Evolutionary conservation across 2,888 invertebrate genomes (phyloP).

Genomic region (Prenolepis imparis): DNA sequence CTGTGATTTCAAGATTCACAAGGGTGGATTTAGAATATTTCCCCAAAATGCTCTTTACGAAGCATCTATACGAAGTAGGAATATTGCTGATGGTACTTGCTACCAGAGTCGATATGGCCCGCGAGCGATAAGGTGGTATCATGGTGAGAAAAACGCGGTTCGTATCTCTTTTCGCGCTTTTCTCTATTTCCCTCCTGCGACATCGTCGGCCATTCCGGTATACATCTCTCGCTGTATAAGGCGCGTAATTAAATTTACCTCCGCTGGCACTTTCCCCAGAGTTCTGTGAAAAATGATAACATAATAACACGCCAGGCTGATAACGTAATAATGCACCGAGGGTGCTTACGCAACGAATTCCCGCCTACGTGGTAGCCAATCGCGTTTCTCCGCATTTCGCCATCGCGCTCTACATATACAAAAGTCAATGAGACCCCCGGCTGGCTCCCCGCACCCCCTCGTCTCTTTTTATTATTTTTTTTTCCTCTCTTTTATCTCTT

Average conservation of each 20-base stretch:
- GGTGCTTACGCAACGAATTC: conserved; percentile 46
- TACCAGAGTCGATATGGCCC: conserved; percentile 54
- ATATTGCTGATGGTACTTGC: conserved; percentile 57
- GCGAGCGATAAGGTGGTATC: conserved; percentile 35
- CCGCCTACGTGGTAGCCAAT: conserved; percentile 40
- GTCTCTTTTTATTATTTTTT: conserved; percentile 14
- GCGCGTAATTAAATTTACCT: conserved; percentile 45
- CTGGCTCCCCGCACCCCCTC: conserved; percentile 18
- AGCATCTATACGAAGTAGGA: conserved; percentile 51
- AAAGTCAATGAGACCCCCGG: conserved; percentile 48
- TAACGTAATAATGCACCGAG: conserved; percentile 33
- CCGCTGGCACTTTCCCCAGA: conserved; percentile 26
- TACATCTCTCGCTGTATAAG: conserved; percentile 28
- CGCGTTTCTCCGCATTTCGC: conserved; percentile 48
- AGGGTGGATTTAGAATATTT: background rate
- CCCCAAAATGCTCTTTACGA: background rate
- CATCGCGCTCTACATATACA: conserved; percentile 25
- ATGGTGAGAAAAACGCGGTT: conserved; percentile 39
- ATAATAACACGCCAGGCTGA: conserved; percentile 47
- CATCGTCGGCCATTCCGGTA: conserved; percentile 18
- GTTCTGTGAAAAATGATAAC: conserved; percentile 43
- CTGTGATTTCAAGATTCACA: too few relatives aligned
- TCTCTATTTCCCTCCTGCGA: conserved; percentile 30
- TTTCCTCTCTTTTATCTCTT: background rate
- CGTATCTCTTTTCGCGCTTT: conserved; percentile 57